Percentiles rank a stretch among this genome's conserved stretches.
These are phyloP conservation scores for Orchestia grillus DNA, from an alignment of 1,140 invertebrate species.

Conservation along the genomic window DNA sequence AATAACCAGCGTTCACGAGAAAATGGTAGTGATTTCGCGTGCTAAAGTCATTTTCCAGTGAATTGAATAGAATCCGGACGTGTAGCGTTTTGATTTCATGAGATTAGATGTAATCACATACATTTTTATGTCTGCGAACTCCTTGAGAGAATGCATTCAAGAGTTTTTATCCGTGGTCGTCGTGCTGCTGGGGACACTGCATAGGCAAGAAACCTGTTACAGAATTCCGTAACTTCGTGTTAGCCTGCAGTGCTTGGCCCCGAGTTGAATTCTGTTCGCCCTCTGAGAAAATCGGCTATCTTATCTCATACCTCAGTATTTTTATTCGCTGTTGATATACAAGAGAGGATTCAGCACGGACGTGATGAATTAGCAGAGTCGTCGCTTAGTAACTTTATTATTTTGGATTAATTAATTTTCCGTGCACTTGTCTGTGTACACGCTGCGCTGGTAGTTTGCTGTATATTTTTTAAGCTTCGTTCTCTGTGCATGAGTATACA, in stretches of 20 bases:
- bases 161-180: background rate
- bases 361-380: background rate
- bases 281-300: background rate
- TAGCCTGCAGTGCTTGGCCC: background rate
- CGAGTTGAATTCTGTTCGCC: background rate
- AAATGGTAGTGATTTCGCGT: too few relatives aligned
- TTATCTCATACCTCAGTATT: background rate
- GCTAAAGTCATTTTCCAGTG: background rate
- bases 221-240: background rate
- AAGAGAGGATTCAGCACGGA: background rate
- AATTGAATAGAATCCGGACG: too few relatives aligned
- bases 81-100: background rate
- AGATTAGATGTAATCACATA: background rate
- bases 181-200: too few relatives aligned
- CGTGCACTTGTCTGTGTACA: background rate
- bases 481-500: background rate
- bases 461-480: background rate
- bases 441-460: background rate
- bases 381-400: background rate
- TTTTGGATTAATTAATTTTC: background rate
- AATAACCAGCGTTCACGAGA: too few relatives aligned
- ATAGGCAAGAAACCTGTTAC: background rate
- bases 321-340: background rate
- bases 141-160: background rate
- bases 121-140: background rate